Evolutionary conservation across 2,888 invertebrate genomes (phyloP).

Genomic region (Empis stercorea): DNA sequence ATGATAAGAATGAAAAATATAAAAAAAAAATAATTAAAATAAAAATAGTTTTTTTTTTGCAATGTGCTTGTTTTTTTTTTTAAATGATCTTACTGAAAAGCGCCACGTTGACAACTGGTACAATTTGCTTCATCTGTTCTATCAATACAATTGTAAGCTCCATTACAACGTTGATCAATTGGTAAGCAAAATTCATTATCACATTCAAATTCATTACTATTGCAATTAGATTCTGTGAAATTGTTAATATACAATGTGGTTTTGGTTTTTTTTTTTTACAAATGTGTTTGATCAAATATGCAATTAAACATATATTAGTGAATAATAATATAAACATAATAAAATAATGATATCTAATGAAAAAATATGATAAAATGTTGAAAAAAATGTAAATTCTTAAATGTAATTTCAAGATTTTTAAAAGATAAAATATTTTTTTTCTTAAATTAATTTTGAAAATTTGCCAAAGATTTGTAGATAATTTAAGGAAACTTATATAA

Average conservation of each 20-base stretch:
- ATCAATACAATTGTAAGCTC: constrained; percentile 40
- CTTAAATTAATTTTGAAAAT: too few species aligned
- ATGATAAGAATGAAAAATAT: not conserved
- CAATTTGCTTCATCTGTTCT: constrained; percentile 41
- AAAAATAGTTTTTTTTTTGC: constrained; percentile 2
- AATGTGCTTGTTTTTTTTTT: constrained; percentile 1
- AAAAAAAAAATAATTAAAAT: constrained; percentile 5
- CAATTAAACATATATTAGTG: constrained; percentile 1
- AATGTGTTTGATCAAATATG: constrained; percentile 1
- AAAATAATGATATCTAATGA: constrained; percentile 3
- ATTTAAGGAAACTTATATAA: too few species aligned
- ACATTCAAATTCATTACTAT: constrained; percentile 41
- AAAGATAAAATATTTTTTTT: too few species aligned
- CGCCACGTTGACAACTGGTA: constrained; percentile 28
- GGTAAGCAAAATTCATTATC: constrained; percentile 50
- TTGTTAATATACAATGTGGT: constrained; percentile 6
- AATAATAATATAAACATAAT: constrained; percentile 1
- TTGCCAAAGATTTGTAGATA: too few species aligned
- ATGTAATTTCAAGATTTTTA: too few species aligned
- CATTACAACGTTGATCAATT: constrained; percentile 40
- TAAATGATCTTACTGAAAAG: constrained; percentile 32
- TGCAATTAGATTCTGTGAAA: constrained; percentile 28
- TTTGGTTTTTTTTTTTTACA: constrained; percentile 5
- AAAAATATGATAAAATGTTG: not conserved
- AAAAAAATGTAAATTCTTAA: not conserved